A percentile compares a stretch with the other conserved stretches of the same genome.
These are phyloP conservation scores for Laupala kohalensis DNA, from an alignment of 1,140 invertebrate species.

Conservation along the genomic window DNA sequence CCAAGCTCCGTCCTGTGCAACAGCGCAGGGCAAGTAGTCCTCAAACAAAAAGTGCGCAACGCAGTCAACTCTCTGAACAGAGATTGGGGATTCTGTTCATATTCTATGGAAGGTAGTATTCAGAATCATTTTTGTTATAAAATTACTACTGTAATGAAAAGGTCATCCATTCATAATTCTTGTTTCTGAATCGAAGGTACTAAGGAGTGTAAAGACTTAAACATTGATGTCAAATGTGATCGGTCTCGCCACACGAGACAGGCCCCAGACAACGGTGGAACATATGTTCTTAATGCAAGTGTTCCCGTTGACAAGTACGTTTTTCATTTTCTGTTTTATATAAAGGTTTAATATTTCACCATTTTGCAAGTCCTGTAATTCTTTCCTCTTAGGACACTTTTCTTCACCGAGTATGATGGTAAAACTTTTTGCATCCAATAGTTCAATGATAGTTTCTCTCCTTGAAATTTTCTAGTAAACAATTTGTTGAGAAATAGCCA, in stretches of 20 bases:
- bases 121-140: neutral
- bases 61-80: conserved; percentile 80
- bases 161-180: neutral
- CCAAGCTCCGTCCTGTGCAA: conserved; percentile 86
- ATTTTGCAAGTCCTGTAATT: no score
- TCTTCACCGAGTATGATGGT: no score
- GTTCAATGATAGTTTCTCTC: no score
- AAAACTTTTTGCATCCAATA: no score
- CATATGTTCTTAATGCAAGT: conserved; percentile 61
- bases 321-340: no score
- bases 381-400: no score
- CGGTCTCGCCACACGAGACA: conserved; percentile 51
- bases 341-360: no score
- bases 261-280: conserved; percentile 47
- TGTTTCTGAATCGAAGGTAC: conserved; percentile 25
- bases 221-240: conserved; percentile 81
- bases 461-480: no score
- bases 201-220: conserved; percentile 72
- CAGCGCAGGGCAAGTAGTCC: conserved; percentile 80
- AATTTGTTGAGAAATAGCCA: no score
- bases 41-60: conserved; percentile 72
- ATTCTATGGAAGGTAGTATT: conserved; percentile 57
- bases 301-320: conserved; percentile 74
- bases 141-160: neutral
- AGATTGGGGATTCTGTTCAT: conserved; percentile 88